phyloP scores from a whole-genome alignment of 35 echinoderm and acorn worm species.

The Ophioderma brevispina region DNA sequence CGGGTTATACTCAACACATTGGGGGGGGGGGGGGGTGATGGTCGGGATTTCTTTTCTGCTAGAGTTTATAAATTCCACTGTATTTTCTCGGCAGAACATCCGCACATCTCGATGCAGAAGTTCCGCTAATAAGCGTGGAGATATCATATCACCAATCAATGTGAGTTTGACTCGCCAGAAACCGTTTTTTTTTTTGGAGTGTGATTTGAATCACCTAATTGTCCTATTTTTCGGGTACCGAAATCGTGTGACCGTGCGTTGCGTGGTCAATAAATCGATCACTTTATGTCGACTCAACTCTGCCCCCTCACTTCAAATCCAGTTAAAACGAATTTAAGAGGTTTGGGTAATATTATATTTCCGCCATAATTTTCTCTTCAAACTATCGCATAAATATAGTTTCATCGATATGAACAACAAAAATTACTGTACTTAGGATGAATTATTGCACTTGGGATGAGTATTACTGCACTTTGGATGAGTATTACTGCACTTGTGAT shows the following conservation, averaged over 20 bases:
- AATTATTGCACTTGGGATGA: no score
- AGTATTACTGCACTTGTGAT: no score
- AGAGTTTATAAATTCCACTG: neutral
- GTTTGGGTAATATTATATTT: neutral
- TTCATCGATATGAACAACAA: neutral
- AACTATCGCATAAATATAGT: no score
- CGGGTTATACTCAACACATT: neutral
- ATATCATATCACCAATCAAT: slow-evolving; percentile 39
- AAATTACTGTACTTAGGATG: no score
- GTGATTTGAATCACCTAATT: slow-evolving; percentile 7
- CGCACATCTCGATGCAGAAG: slow-evolving; percentile 25
- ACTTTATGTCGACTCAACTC: neutral
- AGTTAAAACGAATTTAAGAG: neutral
- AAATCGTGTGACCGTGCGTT: neutral
- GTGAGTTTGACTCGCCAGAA: slow-evolving; percentile 63
- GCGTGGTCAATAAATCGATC: no score
- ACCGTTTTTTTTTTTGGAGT: slow-evolving; percentile 90
- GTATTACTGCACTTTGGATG: no score
- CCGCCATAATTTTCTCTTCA: neutral
- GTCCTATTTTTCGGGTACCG: no score
- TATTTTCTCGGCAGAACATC: neutral
- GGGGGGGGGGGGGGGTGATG: neutral
- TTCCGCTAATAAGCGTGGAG: slow-evolving; percentile 76
- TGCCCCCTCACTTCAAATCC: neutral
- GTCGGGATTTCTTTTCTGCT: neutral